These are phyloP conservation scores for Sitta europaea DNA, from an alignment of 2,113 vertebrate genomes.

Conservation along the genomic window DNA sequence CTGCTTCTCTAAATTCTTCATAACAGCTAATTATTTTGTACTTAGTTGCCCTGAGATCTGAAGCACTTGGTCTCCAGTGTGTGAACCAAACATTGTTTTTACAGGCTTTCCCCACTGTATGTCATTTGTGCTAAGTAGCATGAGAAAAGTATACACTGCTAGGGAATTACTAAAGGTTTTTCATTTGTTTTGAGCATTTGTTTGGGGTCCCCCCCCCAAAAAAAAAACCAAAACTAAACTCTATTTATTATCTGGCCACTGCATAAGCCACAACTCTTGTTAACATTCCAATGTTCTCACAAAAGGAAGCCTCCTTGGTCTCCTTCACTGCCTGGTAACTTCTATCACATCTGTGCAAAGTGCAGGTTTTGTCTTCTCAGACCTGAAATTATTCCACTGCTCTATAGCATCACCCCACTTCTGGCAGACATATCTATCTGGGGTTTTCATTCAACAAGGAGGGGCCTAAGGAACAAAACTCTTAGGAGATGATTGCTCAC, in stretches of 20 bases:
- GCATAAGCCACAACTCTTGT: background rate
- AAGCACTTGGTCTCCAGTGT: background rate
- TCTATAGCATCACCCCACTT: background rate
- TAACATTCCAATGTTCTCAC: background rate
- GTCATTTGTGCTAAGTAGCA: background rate
- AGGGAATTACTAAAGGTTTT: background rate
- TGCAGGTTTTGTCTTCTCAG: background rate
- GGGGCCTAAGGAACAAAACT: background rate
- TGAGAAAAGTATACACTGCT: background rate
- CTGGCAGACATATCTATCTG: background rate
- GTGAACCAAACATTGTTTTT: background rate
- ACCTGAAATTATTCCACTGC: background rate
- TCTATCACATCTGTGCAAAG: background rate
- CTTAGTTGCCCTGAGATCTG: background rate
- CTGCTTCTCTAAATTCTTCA: background rate
- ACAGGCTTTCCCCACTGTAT: background rate
- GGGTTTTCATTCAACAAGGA: background rate
- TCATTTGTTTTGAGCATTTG: background rate
- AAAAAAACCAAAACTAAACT: background rate
- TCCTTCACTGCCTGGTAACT: background rate
- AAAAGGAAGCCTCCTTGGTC: background rate
- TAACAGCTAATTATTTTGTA: background rate
- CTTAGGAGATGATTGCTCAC: background rate
- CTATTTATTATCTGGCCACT: background rate
- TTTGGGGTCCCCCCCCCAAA: fast-evolving